Conservation (phyloP, 2,888 invertebrate genomes). For the Phyllotreta cruciferae region DNA sequence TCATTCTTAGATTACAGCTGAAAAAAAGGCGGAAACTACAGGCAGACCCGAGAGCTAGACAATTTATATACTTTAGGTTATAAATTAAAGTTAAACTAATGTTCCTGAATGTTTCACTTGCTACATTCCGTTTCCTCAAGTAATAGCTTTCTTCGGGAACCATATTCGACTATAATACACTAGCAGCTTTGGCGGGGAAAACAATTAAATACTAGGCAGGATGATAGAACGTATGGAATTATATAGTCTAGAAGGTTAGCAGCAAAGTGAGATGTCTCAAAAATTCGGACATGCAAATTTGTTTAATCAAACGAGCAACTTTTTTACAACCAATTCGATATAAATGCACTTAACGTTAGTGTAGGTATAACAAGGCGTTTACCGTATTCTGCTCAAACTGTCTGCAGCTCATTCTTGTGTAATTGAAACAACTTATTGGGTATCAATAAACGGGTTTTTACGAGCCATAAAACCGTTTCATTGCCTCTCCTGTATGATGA, state of each 20-base stretch:
- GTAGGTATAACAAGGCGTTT: not conserved
- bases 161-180: constrained; percentile 37
- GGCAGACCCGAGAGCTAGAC: constrained; percentile 36
- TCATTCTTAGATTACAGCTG: constrained; percentile 37
- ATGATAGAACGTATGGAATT: constrained; percentile 30
- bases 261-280: too few relatives aligned
- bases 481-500: constrained; percentile 33
- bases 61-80: constrained; percentile 42
- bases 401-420: constrained; percentile 35
- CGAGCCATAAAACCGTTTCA: constrained; percentile 38
- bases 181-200: constrained; percentile 29
- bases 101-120: constrained; percentile 41
- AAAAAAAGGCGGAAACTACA: constrained; percentile 38
- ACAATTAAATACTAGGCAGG: constrained; percentile 30
- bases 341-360: too few relatives aligned
- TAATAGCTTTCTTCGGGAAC: constrained; percentile 41
- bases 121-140: constrained; percentile 42
- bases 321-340: too few relatives aligned
- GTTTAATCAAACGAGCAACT: too few relatives aligned
- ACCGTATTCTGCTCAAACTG: constrained; percentile 8
- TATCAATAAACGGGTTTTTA: constrained; percentile 42
- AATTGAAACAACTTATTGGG: constrained; percentile 40
- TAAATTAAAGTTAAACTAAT: constrained; percentile 43
- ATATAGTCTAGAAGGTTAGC: constrained; percentile 22
- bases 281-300: too few relatives aligned